phyloP scores from a whole-genome alignment of 2,113 vertebrate genomes.

The Ptychochromis oligacanthus region DNA sequence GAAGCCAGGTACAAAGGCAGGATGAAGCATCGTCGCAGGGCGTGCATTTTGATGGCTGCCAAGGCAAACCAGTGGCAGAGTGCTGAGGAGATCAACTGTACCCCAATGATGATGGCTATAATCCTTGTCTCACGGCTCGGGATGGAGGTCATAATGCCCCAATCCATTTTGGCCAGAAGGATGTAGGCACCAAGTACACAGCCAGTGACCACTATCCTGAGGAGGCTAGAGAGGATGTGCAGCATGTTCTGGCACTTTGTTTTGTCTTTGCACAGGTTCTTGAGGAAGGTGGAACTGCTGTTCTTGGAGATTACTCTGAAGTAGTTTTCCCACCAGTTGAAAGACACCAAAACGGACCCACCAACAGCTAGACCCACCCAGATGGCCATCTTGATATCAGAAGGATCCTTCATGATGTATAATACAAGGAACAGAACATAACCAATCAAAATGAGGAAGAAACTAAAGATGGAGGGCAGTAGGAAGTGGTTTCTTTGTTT shows the following conservation, averaged over 20 bases:
- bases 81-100: slow-evolving; percentile 74
- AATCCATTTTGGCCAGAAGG: slow-evolving; percentile 55
- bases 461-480: slow-evolving; percentile 33
- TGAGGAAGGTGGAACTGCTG: slow-evolving; percentile 29
- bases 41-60: slow-evolving; percentile 80
- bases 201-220: slow-evolving; percentile 63
- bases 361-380: slow-evolving; percentile 69
- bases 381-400: background rate
- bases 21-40: slow-evolving; percentile 70
- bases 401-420: slow-evolving; percentile 36
- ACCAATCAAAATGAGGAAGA: slow-evolving; percentile 61
- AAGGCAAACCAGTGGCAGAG: slow-evolving; percentile 77
- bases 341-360: slow-evolving; percentile 63
- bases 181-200: slow-evolving; percentile 71
- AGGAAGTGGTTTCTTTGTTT: slow-evolving; percentile 48
- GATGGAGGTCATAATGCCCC: slow-evolving; percentile 48
- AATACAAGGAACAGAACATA: slow-evolving; percentile 54
- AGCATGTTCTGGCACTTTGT: slow-evolving; percentile 54
- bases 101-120: slow-evolving; percentile 48
- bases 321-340: slow-evolving; percentile 79
- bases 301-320: slow-evolving; percentile 43
- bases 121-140: slow-evolving; percentile 18
- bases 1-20: slow-evolving; percentile 75
- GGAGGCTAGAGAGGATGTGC: slow-evolving; percentile 62
- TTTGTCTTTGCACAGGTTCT: slow-evolving; percentile 48